Base-by-base conservation (phyloP, 1,140 invertebrate genomes). In the Charaxes varanes region DNA sequence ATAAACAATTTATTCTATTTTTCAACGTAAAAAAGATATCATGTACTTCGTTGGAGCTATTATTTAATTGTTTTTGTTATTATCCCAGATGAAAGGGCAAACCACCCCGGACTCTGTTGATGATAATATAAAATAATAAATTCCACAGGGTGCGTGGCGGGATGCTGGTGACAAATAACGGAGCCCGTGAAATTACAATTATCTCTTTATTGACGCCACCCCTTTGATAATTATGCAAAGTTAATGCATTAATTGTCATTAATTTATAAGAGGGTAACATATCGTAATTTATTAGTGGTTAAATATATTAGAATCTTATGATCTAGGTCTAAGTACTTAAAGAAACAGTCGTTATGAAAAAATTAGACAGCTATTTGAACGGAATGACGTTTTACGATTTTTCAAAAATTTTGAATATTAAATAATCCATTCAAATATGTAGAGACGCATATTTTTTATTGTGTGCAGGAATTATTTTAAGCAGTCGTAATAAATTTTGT, bases 131-230 rank as follows among this genome's bases (percentile, higher is more conserved):
- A 62, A 74, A 79, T 76, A 78, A 81, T 77, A 77, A 81, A 81
- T 73, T 71, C 53, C 32, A 11, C 26, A 45, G 72, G 48, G 57
- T 72, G 70, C 78, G 78, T 77, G 74, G 57, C 74, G 69, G 77
- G 77, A 82, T 77, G 74, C 74, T 79, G 74, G 59, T 72, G 77
- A 82, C 77, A 82, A 82, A 82, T 82, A 61, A 67, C 49, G 37
- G 58, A 63, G 55, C 49, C 67, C 74, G 73, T 82, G 65, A 82
- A 79, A 82, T 82, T 73, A 76, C 66, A 68, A 82, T 78, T 79
- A 76, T 70, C 63, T 73, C 67, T 72, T 74, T 66, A 70, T 74
- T 33, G 37, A 49, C 50, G 56, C 62, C 55, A 68, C 55, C 74
- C 73, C 62, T 71, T 70, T 32, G 8, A 60, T 68, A 44, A 73